Percentiles rank a stretch among this genome's conserved stretches.
Evolutionary conservation across 2,888 invertebrate species (phyloP).

Genomic region (Lycaena phlaeas): DNA sequence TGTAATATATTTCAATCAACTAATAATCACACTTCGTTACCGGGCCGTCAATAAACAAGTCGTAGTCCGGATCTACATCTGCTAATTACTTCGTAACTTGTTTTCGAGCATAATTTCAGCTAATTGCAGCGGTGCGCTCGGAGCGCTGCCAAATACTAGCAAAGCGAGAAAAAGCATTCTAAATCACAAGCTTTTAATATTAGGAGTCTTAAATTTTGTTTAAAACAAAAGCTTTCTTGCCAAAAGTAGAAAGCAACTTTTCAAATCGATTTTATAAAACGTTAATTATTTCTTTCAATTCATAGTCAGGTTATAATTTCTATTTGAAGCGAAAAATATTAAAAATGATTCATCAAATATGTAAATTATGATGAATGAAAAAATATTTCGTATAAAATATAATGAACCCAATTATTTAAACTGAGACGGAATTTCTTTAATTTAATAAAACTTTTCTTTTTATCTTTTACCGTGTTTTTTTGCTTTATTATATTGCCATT

Average conservation of each 20-base stretch:
- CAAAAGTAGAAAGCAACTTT: conserved; percentile 1
- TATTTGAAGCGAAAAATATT: too few relatives aligned
- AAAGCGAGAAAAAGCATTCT: conserved; percentile 41
- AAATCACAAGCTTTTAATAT: conserved; percentile 37
- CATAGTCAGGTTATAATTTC: too few relatives aligned
- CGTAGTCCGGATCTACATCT: conserved; percentile 55
- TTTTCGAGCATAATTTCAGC: conserved; percentile 67
- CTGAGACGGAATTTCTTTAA: too few relatives aligned
- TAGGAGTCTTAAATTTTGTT: conserved; percentile 19
- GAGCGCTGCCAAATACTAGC: conserved; percentile 44
- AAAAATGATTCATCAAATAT: conserved; percentile 1
- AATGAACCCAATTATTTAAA: too few relatives aligned
- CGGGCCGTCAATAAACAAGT: conserved; percentile 36
- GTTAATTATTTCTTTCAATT: neutral
- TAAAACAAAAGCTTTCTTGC: conserved; percentile 4
- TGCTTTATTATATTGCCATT: too few relatives aligned
- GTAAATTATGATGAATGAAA: too few relatives aligned
- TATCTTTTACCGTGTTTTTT: too few relatives aligned
- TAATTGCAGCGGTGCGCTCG: conserved; percentile 61
- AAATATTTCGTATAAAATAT: too few relatives aligned
- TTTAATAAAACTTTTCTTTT: too few relatives aligned
- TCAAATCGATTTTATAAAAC: neutral
- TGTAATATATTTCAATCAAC: neutral
- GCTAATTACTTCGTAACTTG: conserved; percentile 65
- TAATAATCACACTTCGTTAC: neutral